phyloP scores from a whole-genome alignment of 2,888 invertebrate genomes.

The Hydrotaea cyrtoneurina region DNA sequence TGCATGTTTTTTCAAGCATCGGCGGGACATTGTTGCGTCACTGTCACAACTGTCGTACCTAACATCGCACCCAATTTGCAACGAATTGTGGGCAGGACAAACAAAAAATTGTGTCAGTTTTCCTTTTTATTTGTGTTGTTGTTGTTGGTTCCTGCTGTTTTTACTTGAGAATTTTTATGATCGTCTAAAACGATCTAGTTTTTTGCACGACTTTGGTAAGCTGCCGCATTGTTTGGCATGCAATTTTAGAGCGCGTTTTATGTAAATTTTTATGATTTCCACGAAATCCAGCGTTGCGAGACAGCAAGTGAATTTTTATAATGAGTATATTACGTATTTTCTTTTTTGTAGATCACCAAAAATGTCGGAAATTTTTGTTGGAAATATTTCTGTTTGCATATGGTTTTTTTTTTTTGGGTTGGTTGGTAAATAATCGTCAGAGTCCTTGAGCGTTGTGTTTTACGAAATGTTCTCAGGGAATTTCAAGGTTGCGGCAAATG shows the following conservation, averaged over 20 bases:
- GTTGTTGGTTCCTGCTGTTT: slow-evolving; percentile 60
- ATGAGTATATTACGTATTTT: not conserved
- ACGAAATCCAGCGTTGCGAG: not conserved
- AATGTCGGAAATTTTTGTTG: slow-evolving; percentile 6
- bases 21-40: slow-evolving; percentile 7
- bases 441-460: slow-evolving; percentile 66
- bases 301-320: slow-evolving; percentile 26
- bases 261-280: slow-evolving; percentile 62
- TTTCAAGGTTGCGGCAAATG: no score
- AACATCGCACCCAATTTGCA: slow-evolving; percentile 15
- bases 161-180: slow-evolving; percentile 54
- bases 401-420: slow-evolving; percentile 59
- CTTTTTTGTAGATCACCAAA: slow-evolving; percentile 23
- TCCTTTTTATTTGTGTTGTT: slow-evolving; percentile 48
- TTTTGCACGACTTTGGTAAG: slow-evolving; percentile 67
- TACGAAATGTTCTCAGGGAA: not conserved
- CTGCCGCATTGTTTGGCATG: slow-evolving; percentile 21
- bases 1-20: slow-evolving; percentile 34
- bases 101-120: not conserved
- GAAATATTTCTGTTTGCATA: not conserved
- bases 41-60: slow-evolving; percentile 26
- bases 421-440: slow-evolving; percentile 73
- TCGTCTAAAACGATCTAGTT: slow-evolving; percentile 56
- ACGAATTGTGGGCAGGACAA: slow-evolving; percentile 39
- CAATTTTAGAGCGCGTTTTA: slow-evolving; percentile 60